A percentile compares a stretch with the other conserved stretches of the same genome.
Conservation (phyloP, 2,888 invertebrate genomes). For the Lypha dubia region DNA sequence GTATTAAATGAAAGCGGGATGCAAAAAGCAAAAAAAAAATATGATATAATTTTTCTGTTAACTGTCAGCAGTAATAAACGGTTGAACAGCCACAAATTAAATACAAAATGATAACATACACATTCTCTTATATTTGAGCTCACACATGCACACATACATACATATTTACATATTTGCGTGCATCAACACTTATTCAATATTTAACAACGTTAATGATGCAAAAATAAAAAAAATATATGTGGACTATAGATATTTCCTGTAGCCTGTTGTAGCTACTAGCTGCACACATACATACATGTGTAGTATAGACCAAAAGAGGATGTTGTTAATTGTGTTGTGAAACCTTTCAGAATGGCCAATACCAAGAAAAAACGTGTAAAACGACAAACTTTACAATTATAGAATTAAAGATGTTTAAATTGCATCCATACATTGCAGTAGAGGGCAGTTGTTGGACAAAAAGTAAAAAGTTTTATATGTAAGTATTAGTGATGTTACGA, state of each 20-base stretch:
- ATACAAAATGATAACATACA: constrained; percentile 8
- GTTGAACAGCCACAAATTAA: constrained; percentile 58
- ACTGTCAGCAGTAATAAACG: constrained; percentile 51
- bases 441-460: not conserved
- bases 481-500: no score
- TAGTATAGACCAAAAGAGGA: constrained; percentile 15
- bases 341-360: constrained; percentile 54
- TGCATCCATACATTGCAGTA: not conserved
- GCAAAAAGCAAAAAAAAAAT: constrained; percentile 17
- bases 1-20: not conserved
- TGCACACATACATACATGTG: no score
- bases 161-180: not conserved
- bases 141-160: not conserved
- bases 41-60: constrained; percentile 50
- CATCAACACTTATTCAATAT: constrained; percentile 50
- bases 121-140: not conserved
- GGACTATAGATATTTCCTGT: constrained; percentile 11
- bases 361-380: not conserved
- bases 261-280: not conserved
- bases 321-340: constrained; percentile 50
- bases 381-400: not conserved
- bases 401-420: constrained; percentile 25
- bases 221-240: constrained; percentile 39
- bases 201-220: constrained; percentile 52
- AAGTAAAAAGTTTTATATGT: not conserved